phyloP scores from a whole-genome alignment of 2,797 vertebrate genomes.

The Tapirus indicus region DNA sequence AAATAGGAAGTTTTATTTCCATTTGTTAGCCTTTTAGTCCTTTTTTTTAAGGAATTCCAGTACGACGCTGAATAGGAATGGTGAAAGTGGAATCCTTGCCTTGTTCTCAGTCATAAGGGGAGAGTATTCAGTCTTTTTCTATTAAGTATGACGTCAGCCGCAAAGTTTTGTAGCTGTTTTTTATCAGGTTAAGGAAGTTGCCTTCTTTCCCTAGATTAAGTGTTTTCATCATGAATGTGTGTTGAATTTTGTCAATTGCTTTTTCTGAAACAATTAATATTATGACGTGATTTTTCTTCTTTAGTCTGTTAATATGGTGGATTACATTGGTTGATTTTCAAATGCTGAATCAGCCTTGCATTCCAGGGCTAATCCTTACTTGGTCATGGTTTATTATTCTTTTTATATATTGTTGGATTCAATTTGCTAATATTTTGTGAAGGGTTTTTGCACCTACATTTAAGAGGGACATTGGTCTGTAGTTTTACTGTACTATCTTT shows the following conservation, averaged over 20 bases:
- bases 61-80: neutral
- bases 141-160: neutral
- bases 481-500: neutral
- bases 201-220: neutral
- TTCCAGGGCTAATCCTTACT: neutral
- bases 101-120: neutral
- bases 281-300: neutral
- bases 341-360: neutral
- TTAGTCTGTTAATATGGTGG: neutral
- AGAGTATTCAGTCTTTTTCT: neutral
- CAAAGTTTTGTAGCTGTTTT: neutral
- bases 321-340: neutral
- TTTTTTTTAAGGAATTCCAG: neutral
- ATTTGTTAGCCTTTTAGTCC: neutral
- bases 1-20: neutral
- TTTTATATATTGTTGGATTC: neutral
- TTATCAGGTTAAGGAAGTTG: neutral
- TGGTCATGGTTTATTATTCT: neutral
- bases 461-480: neutral
- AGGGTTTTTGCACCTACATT: neutral
- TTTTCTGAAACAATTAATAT: conserved; percentile 31
- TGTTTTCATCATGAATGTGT: neutral
- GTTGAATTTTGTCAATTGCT: neutral
- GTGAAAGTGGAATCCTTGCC: neutral
- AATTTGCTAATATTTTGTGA: neutral